Evolutionary conservation across 2,888 invertebrate genomes (phyloP).

Genomic region (Drosophila flavopinicola): DNA sequence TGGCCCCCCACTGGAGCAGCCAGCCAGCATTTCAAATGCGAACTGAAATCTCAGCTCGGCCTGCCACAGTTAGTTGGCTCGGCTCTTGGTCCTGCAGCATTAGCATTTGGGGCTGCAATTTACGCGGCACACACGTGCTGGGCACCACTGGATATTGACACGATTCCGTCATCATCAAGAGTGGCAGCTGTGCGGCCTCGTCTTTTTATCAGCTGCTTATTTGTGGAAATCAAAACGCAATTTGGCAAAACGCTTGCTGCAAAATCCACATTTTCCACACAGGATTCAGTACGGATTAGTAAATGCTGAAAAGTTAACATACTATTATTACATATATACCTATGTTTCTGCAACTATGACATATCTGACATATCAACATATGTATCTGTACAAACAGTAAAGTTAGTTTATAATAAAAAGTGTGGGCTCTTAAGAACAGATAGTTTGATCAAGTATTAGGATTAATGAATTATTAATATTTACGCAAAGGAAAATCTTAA

Average conservation of each 20-base stretch:
- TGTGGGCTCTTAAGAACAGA: too few relatives aligned
- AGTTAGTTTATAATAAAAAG: too few relatives aligned
- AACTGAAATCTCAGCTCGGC: conserved; percentile 71
- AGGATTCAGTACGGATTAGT: background rate
- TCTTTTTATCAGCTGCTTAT: conserved; percentile 33
- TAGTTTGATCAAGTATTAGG: too few relatives aligned
- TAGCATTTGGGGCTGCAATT: conserved; percentile 65
- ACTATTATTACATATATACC: background rate
- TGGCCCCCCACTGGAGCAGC: conserved; percentile 71
- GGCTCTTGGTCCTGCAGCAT: conserved; percentile 57
- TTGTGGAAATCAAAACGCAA: conserved; percentile 44
- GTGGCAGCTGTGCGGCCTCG: conserved; percentile 28
- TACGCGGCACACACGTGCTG: conserved; percentile 64
- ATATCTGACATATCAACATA: too few relatives aligned
- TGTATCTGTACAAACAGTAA: too few relatives aligned
- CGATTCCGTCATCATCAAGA: conserved; percentile 73
- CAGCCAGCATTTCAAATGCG: conserved; percentile 26
- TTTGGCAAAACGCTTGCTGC: conserved; percentile 20
- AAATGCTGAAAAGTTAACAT: background rate
- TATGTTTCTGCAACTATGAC: too few relatives aligned
- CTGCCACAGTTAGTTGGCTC: conserved; percentile 62
- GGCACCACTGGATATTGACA: conserved; percentile 65
- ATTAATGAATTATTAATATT: too few relatives aligned
- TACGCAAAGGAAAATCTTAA: too few relatives aligned
- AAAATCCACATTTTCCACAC: background rate